These are phyloP conservation scores for Oligia strigilis DNA, from an alignment of 2,888 invertebrate species.

Conservation along the genomic window DNA sequence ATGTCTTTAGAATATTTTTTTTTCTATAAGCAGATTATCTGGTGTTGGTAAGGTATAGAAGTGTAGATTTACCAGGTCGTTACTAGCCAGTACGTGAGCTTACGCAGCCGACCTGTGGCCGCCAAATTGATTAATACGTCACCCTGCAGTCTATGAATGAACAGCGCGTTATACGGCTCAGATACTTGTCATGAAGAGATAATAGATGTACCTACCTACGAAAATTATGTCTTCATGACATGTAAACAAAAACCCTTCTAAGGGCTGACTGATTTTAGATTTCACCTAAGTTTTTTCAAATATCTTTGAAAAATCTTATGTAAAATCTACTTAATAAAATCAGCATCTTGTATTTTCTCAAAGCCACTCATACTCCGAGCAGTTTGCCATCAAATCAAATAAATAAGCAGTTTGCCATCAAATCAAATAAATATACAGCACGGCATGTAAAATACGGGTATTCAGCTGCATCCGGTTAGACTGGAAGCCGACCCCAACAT, in stretches of 20 bases:
- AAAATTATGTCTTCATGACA: too few species aligned
- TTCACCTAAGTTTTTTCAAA: too few species aligned
- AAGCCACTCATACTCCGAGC: neutral
- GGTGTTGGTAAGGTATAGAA: slow-evolving; percentile 1
- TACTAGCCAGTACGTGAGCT: neutral
- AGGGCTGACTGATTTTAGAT: neutral
- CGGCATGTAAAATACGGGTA: neutral
- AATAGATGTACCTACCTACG: neutral
- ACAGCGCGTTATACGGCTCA: slow-evolving; percentile 7
- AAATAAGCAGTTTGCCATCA: neutral
- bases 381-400: neutral
- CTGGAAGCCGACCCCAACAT: too few species aligned
- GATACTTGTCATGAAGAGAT: neutral
- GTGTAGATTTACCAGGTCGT: neutral
- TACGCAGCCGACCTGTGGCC: slow-evolving; percentile 18
- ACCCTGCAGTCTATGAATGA: slow-evolving; percentile 22
- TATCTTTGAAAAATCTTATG: too few species aligned
- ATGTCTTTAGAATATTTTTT: neutral
- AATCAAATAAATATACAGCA: neutral
- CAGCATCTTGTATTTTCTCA: slow-evolving; percentile 10
- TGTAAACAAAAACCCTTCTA: neutral
- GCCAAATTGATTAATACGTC: slow-evolving; percentile 43
- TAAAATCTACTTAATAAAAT: too few species aligned
- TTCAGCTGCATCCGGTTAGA: too few species aligned
- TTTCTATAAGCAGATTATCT: neutral